These are phyloP conservation scores for Chymomyza costata DNA, from an alignment of 1,140 invertebrate species.

Conservation along the genomic window DNA sequence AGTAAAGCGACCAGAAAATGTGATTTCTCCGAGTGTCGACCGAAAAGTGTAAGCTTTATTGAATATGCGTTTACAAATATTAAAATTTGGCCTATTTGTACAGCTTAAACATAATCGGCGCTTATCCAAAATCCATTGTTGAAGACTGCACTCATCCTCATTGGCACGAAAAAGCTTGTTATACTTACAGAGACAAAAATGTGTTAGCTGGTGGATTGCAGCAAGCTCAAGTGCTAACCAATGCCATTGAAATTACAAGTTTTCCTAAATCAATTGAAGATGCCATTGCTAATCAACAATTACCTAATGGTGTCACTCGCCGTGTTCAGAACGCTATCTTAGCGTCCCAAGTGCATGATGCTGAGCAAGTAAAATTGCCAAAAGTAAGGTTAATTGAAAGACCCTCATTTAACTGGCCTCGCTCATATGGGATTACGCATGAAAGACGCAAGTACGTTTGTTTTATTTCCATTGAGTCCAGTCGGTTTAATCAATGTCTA, in stretches of 20 bases:
- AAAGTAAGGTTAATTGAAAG: conserved; percentile 82
- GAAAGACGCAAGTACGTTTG: conserved; percentile 82
- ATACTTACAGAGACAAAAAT: conserved; percentile 79
- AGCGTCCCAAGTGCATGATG: conserved; percentile 85
- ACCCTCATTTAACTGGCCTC: conserved; percentile 83
- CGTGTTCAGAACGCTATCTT: conserved; percentile 80
- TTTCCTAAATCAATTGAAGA: conserved; percentile 79
- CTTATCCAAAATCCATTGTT: conserved; percentile 58
- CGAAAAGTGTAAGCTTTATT: conserved; percentile 47
- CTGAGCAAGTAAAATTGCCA: conserved; percentile 85
- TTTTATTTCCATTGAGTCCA: not conserved
- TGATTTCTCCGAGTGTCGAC: conserved; percentile 23
- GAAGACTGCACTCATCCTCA: conserved; percentile 79
- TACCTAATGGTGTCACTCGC: conserved; percentile 77
- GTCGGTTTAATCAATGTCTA: conserved; percentile 1
- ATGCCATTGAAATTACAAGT: conserved; percentile 81
- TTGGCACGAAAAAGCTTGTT: conserved; percentile 79
- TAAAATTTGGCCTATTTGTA: conserved; percentile 35
- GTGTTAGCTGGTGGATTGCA: conserved; percentile 82
- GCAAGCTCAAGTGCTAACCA: conserved; percentile 86
- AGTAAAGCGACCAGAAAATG: conserved; percentile 38
- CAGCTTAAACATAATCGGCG: conserved; percentile 75
- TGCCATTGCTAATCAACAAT: conserved; percentile 75
- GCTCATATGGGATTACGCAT: conserved; percentile 83
- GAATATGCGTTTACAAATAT: not conserved